Percentiles rank a stretch among this genome's conserved stretches.
phyloP scores from a whole-genome alignment of 92 coral and sea anemone species.

The Bergia sp. region DNA sequence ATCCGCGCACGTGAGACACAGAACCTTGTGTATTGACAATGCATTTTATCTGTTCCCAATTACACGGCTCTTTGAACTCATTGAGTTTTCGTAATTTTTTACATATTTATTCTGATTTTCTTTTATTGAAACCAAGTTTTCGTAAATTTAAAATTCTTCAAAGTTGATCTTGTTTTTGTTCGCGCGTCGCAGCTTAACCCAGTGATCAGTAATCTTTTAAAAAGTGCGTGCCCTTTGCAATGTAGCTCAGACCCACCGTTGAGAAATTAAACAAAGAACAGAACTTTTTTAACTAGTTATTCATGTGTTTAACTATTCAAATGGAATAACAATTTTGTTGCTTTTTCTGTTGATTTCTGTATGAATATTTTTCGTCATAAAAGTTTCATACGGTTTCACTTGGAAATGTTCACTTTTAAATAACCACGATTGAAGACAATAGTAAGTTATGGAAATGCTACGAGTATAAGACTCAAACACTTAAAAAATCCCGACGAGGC shows the following conservation, averaged over 20 bases:
- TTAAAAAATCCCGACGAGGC: neutral
- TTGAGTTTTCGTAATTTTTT: neutral
- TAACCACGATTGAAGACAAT: neutral
- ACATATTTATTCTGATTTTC: constrained; percentile 15
- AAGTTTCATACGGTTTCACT: neutral
- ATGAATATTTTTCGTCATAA: neutral
- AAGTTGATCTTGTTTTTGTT: neutral
- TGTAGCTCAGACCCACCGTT: neutral
- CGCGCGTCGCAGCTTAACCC: neutral
- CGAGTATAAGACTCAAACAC: neutral
- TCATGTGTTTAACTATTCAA: neutral
- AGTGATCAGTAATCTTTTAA: neutral
- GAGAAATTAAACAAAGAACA: constrained; percentile 6
- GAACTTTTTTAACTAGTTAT: no score
- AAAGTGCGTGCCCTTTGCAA: neutral
- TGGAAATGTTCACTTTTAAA: neutral
- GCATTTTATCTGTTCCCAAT: constrained; percentile 26
- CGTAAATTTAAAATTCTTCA: constrained; percentile 2
- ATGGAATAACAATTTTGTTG: constrained; percentile 1
- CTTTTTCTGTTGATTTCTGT: neutral
- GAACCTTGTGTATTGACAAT: neutral
- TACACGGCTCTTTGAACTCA: constrained; percentile 31
- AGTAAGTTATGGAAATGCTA: neutral
- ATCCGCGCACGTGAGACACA: constrained; percentile 29
- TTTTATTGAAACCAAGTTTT: constrained; percentile 6